These are phyloP conservation scores for Varanus salvator DNA, from an alignment of 2,113 vertebrate genomes.

Conservation along the genomic window DNA sequence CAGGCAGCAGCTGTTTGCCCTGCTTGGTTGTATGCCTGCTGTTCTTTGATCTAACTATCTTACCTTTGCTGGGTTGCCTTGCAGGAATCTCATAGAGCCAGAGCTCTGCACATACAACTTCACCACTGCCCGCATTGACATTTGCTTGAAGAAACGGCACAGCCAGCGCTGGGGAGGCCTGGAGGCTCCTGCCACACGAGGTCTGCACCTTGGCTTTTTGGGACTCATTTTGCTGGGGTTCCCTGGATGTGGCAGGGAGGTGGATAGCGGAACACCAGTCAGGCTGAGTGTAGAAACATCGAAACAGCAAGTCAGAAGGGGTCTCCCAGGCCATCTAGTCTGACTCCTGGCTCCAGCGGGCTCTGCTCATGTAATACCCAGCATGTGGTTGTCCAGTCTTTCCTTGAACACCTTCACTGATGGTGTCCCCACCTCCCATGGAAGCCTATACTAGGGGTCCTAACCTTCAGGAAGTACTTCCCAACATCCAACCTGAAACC, in stretches of 20 bases:
- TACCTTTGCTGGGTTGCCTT: neutral
- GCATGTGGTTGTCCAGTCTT: too few relatives aligned
- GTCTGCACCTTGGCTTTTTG: constrained; percentile 87
- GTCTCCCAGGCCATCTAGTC: too few relatives aligned
- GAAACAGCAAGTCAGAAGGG: too few relatives aligned
- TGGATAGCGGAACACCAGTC: fast-evolving
- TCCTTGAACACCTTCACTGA: too few relatives aligned
- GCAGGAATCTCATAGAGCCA: constrained; percentile 95
- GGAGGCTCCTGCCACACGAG: constrained; percentile 95
- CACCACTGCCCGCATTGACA: constrained; percentile 89
- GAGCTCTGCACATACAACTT: constrained; percentile 92
- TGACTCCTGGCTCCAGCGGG: too few relatives aligned
- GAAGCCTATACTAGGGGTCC: too few relatives aligned
- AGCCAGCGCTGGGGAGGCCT: constrained; percentile 97
- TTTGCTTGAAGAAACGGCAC: constrained; percentile 94
- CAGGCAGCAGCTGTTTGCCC: too few relatives aligned
- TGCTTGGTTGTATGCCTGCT: fast-evolving
- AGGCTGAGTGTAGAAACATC: fast-evolving
- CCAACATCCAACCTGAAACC: too few relatives aligned
- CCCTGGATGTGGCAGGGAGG: neutral
- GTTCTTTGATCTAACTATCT: neutral
- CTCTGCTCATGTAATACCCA: too few relatives aligned
- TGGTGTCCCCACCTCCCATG: too few relatives aligned
- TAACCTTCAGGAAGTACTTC: too few relatives aligned
- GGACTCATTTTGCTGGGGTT: constrained; percentile 52